phyloP scores from a whole-genome alignment of 2,113 vertebrate species.

The Lepus timidus region DNA sequence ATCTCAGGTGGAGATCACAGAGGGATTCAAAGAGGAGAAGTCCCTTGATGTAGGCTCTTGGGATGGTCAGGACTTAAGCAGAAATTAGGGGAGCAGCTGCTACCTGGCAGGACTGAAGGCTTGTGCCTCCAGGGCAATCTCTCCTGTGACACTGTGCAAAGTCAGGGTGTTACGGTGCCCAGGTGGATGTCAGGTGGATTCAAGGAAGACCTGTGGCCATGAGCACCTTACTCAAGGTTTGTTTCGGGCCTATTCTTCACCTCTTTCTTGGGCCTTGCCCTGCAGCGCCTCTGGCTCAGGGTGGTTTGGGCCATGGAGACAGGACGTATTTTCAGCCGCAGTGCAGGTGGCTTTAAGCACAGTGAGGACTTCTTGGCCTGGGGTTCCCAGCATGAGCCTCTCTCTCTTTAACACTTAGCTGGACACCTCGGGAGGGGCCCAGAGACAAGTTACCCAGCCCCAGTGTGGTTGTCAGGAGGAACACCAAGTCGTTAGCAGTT shows the following conservation, averaged over 20 bases:
- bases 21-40: not conserved
- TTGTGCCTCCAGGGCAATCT: rapidly evolving
- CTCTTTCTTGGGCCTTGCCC: not conserved
- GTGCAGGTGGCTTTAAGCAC: not conserved
- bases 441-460: not conserved
- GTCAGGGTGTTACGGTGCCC: not conserved
- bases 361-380: rapidly evolving
- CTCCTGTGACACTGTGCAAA: not conserved
- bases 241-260: rapidly evolving
- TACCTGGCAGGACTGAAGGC: not conserved
- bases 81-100: too few species aligned
- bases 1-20: not conserved
- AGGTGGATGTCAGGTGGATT: too few species aligned
- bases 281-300: not conserved
- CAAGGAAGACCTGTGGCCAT: rapidly evolving
- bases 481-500: not conserved
- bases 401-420: not conserved
- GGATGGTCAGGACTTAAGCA: not conserved
- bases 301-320: not conserved
- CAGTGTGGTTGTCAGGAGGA: rapidly evolving
- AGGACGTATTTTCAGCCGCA: rapidly evolving
- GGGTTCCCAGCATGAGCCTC: rapidly evolving
- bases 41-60: not conserved
- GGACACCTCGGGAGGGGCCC: not conserved
- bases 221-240: not conserved